Conservation (phyloP, 2,888 invertebrate species). For the Dastarcus helophoroides region DNA sequence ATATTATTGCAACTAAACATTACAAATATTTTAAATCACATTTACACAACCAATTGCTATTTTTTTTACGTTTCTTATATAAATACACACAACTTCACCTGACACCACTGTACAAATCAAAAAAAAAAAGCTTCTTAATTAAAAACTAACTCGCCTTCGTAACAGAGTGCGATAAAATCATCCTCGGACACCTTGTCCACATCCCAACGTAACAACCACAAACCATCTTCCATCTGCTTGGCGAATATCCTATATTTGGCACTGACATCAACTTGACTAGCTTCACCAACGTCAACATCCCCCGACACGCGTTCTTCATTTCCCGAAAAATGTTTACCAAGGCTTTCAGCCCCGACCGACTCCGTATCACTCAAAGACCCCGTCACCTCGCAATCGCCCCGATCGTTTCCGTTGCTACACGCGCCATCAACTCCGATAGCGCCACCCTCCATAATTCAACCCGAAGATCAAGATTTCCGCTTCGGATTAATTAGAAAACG, state of each 20-base stretch:
- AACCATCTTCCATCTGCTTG: slow-evolving; percentile 34
- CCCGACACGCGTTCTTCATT: slow-evolving; percentile 5
- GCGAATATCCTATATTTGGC: slow-evolving; percentile 33
- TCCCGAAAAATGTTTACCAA: slow-evolving; percentile 13
- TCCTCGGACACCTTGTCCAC: slow-evolving; percentile 35
- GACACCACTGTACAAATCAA: too few relatives aligned
- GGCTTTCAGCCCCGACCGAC: slow-evolving; percentile 6
- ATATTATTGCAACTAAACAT: too few relatives aligned
- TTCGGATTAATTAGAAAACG: slow-evolving; percentile 25
- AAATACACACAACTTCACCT: too few relatives aligned
- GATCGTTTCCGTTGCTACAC: slow-evolving; percentile 13
- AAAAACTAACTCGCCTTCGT: slow-evolving; percentile 46
- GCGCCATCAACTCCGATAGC: slow-evolving; percentile 7
- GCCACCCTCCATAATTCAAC: slow-evolving; percentile 3
- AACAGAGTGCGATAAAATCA: slow-evolving; percentile 47
- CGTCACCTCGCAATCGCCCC: slow-evolving; percentile 22
- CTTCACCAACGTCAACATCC: slow-evolving; percentile 4
- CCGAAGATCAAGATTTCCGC: slow-evolving; percentile 16
- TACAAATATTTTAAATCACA: too few relatives aligned
- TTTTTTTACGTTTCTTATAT: too few relatives aligned
- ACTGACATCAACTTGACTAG: slow-evolving; percentile 10
- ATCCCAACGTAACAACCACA: slow-evolving; percentile 38
- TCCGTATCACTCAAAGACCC: too few relatives aligned
- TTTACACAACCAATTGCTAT: too few relatives aligned
- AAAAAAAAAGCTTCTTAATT: too few relatives aligned